Evolutionary conservation across 2,888 invertebrate genomes (phyloP).

Genomic region (Priocnemis perturbator): DNA sequence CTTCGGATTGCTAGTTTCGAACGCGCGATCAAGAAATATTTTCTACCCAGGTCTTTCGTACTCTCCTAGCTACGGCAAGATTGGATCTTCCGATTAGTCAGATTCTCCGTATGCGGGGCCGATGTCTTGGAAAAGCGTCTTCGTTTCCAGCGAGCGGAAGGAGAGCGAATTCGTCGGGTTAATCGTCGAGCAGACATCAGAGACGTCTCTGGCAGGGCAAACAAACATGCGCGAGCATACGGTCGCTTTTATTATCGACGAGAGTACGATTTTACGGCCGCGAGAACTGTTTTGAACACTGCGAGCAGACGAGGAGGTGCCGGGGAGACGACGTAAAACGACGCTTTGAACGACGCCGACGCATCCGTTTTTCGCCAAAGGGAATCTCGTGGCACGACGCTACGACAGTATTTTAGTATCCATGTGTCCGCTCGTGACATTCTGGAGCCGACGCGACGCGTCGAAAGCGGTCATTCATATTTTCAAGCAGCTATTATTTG

Average conservation of each 20-base stretch:
- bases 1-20: too few relatives aligned
- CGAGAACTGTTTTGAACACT: slow-evolving; percentile 60
- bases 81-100: too few relatives aligned
- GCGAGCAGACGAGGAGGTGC: slow-evolving; percentile 27
- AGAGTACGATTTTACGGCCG: slow-evolving; percentile 65
- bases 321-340: slow-evolving; percentile 29
- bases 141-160: slow-evolving; percentile 62
- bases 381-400: too few relatives aligned
- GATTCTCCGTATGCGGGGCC: slow-evolving; percentile 10
- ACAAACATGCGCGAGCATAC: slow-evolving; percentile 63
- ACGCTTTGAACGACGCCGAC: slow-evolving; percentile 55
- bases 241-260: slow-evolving; percentile 66
- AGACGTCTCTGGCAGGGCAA: slow-evolving; percentile 55
- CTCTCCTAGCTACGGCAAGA: too few relatives aligned
- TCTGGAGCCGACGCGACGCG: too few relatives aligned
- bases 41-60: too few relatives aligned
- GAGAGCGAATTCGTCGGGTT: slow-evolving; percentile 26
- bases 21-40: too few relatives aligned
- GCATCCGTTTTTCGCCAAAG: background rate
- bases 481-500: too few relatives aligned
- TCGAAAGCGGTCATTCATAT: too few relatives aligned
- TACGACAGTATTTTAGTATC: too few relatives aligned
- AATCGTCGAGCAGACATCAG: slow-evolving; percentile 56
- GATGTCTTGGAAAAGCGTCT: slow-evolving; percentile 67
- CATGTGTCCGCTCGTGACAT: too few relatives aligned